These are phyloP conservation scores for Protosalanx chinensis DNA, from an alignment of 2,797 vertebrate species.

Conservation along the genomic window DNA sequence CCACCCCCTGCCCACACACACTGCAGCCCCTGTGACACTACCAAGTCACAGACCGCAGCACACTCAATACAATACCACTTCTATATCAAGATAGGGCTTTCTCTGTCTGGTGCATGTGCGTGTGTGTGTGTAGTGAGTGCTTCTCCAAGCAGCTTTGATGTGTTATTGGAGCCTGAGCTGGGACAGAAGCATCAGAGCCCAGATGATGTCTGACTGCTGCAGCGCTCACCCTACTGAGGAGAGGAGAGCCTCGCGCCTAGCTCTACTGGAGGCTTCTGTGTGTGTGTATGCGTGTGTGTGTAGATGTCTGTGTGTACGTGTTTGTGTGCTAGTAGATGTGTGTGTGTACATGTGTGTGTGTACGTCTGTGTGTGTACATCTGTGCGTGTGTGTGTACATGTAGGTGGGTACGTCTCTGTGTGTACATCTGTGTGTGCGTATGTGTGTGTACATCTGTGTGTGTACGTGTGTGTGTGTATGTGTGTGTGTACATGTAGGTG, in stretches of 20 bases:
- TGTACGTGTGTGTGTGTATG: background rate
- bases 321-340: background rate
- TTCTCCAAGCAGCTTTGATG: slow-evolving; percentile 29
- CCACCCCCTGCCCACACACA: background rate
- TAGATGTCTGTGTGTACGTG: slow-evolving; percentile 2
- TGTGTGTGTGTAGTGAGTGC: background rate
- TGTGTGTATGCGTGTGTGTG: slow-evolving; percentile 16
- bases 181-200: slow-evolving; percentile 35
- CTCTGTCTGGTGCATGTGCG: slow-evolving; percentile 8
- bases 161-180: slow-evolving; percentile 24
- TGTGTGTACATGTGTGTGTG: background rate
- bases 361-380: background rate
- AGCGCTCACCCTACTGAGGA: background rate
- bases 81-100: background rate
- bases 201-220: background rate
- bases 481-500: background rate
- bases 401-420: no score
- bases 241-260: background rate
- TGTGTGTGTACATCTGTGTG: slow-evolving; percentile 17
- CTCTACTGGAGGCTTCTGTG: background rate
- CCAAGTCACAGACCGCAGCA: background rate
- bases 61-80: slow-evolving; percentile 2
- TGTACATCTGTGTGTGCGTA: slow-evolving; percentile 15
- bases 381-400: background rate
- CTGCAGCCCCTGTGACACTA: background rate